A percentile compares a stretch with the other conserved stretches of the same genome.
Evolutionary conservation across 1,140 invertebrate species (phyloP).

Genomic region (Drosophila virilis): DNA sequence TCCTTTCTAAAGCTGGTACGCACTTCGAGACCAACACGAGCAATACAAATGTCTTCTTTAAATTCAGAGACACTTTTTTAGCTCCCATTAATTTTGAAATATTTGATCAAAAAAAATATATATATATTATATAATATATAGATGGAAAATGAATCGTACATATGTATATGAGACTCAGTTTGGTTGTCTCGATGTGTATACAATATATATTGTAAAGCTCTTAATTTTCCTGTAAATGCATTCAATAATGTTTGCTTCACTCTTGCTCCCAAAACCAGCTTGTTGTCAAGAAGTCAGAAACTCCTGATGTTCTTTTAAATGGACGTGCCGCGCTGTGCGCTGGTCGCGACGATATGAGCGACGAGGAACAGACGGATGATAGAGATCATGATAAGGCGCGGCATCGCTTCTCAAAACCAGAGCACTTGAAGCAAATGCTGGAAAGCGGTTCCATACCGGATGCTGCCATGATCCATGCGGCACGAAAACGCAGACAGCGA

Average conservation of each 20-base stretch:
- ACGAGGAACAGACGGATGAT: constrained; percentile 86
- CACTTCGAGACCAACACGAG: constrained; percentile 6
- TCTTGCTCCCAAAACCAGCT: constrained; percentile 76
- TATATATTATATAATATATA: no score
- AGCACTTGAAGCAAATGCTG: constrained; percentile 89
- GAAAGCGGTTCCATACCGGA: constrained; percentile 97
- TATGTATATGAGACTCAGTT: not conserved
- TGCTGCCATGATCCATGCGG: constrained; percentile 97
- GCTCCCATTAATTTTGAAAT: no score
- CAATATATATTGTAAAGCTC: not conserved
- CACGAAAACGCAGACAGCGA: constrained; percentile 95
- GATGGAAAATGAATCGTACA: no score
- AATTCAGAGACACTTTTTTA: not conserved
- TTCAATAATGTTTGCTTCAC: constrained; percentile 28
- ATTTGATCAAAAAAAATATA: no score
- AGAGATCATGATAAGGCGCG: constrained; percentile 67
- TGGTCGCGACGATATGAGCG: constrained; percentile 90
- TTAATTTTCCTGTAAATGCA: constrained; percentile 37
- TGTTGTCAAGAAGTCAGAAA: constrained; percentile 86
- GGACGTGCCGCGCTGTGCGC: constrained; percentile 92
- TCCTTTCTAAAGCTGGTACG: not conserved
- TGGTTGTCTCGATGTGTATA: constrained; percentile 7
- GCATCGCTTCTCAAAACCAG: constrained; percentile 88
- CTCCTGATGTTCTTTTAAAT: constrained; percentile 87
- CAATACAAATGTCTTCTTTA: not conserved